phyloP scores from a whole-genome alignment of 2,888 invertebrate species.

The Tinea semifulvella region DNA sequence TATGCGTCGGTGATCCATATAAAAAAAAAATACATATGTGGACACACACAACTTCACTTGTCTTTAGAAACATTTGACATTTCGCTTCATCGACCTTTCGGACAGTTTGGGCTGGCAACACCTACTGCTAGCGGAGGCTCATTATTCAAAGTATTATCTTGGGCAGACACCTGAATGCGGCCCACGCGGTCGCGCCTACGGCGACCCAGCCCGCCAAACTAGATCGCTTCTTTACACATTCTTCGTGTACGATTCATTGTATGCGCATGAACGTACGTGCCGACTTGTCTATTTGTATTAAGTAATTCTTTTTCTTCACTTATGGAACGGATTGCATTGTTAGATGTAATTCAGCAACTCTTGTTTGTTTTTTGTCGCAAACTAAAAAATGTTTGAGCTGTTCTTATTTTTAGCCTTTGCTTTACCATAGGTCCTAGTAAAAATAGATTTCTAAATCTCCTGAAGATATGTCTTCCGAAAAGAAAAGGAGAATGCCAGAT shows the following conservation, averaged over 20 bases:
- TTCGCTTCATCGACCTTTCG: conserved; percentile 54
- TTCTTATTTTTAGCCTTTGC: too few relatives aligned
- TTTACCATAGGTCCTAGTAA: too few relatives aligned
- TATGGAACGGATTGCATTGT: background rate
- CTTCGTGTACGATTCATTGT: conserved; percentile 10
- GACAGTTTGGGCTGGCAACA: conserved; percentile 41
- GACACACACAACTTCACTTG: too few relatives aligned
- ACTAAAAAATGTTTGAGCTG: too few relatives aligned
- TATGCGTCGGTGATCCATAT: too few relatives aligned
- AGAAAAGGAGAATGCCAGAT: too few relatives aligned
- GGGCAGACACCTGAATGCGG: conserved; percentile 23
- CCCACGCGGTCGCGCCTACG: conserved; percentile 22
- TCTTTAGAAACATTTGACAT: conserved; percentile 41
- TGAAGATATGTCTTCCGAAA: too few relatives aligned
- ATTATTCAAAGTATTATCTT: conserved; percentile 35
- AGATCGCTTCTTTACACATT: conserved; percentile 37
- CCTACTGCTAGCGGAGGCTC: conserved; percentile 33
- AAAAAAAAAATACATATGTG: too few relatives aligned
- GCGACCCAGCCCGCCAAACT: conserved; percentile 46
- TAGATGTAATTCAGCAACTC: conserved; percentile 2
- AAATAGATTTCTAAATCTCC: too few relatives aligned
- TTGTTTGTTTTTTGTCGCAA: too few relatives aligned
- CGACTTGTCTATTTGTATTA: conserved; percentile 1
- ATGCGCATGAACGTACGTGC: background rate
- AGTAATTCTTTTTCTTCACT: background rate